phyloP scores from a whole-genome alignment of 2,888 invertebrate species.

The Invenusta paracnida region DNA sequence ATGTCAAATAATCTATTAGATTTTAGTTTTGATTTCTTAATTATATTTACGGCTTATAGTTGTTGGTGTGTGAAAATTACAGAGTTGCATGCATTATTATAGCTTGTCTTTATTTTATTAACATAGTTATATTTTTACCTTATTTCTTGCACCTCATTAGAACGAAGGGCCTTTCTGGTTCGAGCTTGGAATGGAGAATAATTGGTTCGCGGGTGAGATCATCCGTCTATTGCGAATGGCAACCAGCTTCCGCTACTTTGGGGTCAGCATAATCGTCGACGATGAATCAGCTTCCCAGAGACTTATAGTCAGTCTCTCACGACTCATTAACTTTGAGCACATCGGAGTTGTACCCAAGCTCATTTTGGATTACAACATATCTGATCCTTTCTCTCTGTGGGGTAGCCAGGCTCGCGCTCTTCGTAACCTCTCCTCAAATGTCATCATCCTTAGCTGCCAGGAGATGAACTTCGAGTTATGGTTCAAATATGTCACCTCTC shows the following conservation, averaged over 20 bases:
- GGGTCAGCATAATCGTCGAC: background rate
- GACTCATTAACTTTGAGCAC: background rate
- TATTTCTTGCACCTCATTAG: too few relatives aligned
- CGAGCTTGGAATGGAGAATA: background rate
- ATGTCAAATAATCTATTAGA: too few relatives aligned
- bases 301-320: too few relatives aligned
- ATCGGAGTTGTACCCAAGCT: background rate
- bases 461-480: too few relatives aligned
- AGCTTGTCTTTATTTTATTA: too few relatives aligned
- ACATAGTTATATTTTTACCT: too few relatives aligned
- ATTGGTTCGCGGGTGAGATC: background rate
- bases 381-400: background rate
- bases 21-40: too few relatives aligned
- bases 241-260: background rate
- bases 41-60: too few relatives aligned
- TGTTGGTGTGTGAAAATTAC: too few relatives aligned
- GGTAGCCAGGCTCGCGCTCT: background rate
- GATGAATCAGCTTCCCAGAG: background rate
- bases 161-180: too few relatives aligned
- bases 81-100: too few relatives aligned
- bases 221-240: background rate
- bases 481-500: too few relatives aligned
- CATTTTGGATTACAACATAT: background rate
- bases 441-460: background rate
- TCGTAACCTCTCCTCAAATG: background rate